Evolutionary conservation across 2,888 invertebrate species (phyloP), one percentile per base, ranked within the genome.

Genomic region (Crocallis elinguaria): DNA sequence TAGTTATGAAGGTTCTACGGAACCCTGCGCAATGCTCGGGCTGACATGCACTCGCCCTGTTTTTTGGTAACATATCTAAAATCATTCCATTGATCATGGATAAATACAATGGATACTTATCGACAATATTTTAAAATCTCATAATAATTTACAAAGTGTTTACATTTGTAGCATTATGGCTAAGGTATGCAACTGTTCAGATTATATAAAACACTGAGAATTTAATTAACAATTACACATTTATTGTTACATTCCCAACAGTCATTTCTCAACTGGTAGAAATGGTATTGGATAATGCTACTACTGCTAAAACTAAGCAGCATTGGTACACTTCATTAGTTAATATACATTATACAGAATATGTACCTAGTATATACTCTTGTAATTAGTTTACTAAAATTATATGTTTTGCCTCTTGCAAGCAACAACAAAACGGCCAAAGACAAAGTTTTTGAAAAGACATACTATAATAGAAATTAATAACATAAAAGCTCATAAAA

Each of bases 181-280:
- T n/a, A n/a, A n/a, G 23, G 23, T 25, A 35, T 9, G n/a, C 36
- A 9, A 27, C 13, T 27, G 36, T 33, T 48, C 46, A 8, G n/a
- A 14, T 37, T 38, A 32, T 25, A 8, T 30, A 21, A 5, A 11
- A 7, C 32, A 32, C 13, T 39, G 23, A 25, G 17, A 25, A 30
- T 16, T 27, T 27, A 12, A 29, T 29, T 29, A 29, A 1, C n/a
- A 19, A 19, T 3, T 19, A 4, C 19, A 19, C 3, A 7, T 23
- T 8, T 7, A 7, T 1, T 23, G 8, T 7, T 1, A 11, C 3
- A 11, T 30, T 38, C 50, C 67, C 52, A 57, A 69, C 64, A 73
- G 67, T 59, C 74, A 58, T 64, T 63, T 74, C 74, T 75, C 37
- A 62, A 38, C 66, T 27, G 8, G 64, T 60, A 74, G 76, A 74